phyloP scores from a whole-genome alignment of 2,797 vertebrate species.

The Anguilla obscura region DNA sequence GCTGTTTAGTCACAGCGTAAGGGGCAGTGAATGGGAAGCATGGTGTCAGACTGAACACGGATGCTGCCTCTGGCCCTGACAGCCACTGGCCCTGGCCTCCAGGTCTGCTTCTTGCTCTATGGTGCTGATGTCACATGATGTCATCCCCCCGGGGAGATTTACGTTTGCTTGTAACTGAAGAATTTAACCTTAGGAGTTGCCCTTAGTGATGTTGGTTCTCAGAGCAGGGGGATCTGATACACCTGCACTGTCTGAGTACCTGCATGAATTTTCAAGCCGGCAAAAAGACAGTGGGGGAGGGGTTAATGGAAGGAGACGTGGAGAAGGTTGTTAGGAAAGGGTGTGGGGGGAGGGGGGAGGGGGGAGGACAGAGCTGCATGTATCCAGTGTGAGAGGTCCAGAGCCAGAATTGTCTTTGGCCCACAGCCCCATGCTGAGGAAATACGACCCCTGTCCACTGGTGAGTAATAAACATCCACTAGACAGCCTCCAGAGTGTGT shows the following conservation, averaged over 20 bases:
- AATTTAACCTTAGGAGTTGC: too few relatives aligned
- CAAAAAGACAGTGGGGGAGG: background rate
- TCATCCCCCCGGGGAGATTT: background rate
- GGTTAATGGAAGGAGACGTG: slow-evolving; percentile 22
- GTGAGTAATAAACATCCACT: background rate
- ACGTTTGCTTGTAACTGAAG: background rate
- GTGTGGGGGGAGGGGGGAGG: background rate
- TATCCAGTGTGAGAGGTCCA: background rate
- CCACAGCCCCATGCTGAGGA: background rate
- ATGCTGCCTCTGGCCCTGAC: background rate
- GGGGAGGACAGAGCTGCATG: background rate
- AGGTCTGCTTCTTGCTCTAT: too few relatives aligned
- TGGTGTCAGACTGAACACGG: background rate
- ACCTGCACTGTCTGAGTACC: background rate
- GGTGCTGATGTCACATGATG: background rate
- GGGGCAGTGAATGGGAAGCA: background rate
- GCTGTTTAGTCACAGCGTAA: background rate
- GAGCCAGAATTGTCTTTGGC: background rate
- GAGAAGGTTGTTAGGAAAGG: background rate
- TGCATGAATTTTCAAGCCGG: background rate
- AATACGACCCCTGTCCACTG: background rate
- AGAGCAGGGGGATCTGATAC: background rate
- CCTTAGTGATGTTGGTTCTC: background rate
- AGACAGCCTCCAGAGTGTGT: background rate
- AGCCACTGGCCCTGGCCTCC: background rate